Percentiles rank a stretch among this genome's conserved stretches.
phyloP scores from a whole-genome alignment of 2,797 vertebrate species.

The Sebastolobus altivelis region DNA sequence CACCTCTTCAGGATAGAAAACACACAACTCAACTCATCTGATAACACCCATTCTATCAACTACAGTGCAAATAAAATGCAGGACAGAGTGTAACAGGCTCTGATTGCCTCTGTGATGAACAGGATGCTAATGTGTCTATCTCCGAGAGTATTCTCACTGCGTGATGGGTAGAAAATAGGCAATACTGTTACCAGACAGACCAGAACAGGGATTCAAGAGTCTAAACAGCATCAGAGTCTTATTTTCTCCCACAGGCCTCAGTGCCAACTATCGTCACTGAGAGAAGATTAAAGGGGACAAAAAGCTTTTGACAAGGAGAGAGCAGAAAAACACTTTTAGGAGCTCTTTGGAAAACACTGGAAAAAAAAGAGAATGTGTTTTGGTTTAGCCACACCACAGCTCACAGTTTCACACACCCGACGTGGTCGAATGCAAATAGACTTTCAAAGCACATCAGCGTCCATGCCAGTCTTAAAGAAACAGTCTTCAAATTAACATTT shows the following conservation, averaged over 20 bases:
- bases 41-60: conserved; percentile 41
- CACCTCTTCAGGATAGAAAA: background rate
- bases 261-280: conserved; percentile 25
- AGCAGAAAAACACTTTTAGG: conserved; percentile 50
- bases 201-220: conserved; percentile 55
- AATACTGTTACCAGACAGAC: conserved; percentile 42
- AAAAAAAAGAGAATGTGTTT: conserved; percentile 25
- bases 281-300: conserved; percentile 60
- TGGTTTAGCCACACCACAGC: conserved; percentile 7
- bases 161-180: conserved; percentile 59
- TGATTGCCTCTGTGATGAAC: conserved; percentile 47
- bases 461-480: conserved; percentile 64
- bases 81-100: background rate
- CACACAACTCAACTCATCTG: conserved; percentile 27
- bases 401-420: conserved; percentile 27
- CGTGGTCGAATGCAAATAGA: conserved; percentile 53
- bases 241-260: conserved; percentile 51
- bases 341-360: conserved; percentile 44
- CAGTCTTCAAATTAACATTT: conserved; percentile 83
- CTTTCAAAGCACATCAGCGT: conserved; percentile 64
- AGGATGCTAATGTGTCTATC: conserved; percentile 30
- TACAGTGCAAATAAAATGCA: conserved; percentile 37
- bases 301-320: conserved; percentile 44
- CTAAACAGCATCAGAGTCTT: conserved; percentile 51
- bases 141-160: conserved; percentile 32